phyloP scores from a whole-genome alignment of 2,113 vertebrate genomes.

The Saguinus midas region DNA sequence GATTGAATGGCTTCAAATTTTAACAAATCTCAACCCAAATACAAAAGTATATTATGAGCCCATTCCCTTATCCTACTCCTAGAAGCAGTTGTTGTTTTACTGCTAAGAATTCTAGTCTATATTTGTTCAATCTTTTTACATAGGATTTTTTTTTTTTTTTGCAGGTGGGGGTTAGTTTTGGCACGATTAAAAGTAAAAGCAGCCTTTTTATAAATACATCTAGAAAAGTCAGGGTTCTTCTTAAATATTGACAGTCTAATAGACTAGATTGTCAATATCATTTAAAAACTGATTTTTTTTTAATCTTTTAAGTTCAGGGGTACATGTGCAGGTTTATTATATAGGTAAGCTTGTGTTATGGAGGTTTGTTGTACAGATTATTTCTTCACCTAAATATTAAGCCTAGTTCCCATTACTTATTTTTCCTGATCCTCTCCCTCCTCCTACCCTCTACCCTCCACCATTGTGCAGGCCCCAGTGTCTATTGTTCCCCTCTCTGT shows the following conservation, averaged over 20 bases:
- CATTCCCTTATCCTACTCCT: background rate
- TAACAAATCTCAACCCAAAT: background rate
- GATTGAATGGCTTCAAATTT: background rate
- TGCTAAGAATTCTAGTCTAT: background rate
- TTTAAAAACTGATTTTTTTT: background rate
- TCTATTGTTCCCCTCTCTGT: too few relatives aligned
- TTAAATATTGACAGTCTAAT: background rate
- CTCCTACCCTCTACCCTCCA: too few relatives aligned
- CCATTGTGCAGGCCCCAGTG: too few relatives aligned
- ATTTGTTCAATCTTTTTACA: background rate
- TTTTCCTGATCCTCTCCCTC: too few relatives aligned
- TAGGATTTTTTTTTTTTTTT: background rate
- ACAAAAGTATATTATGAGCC: background rate
- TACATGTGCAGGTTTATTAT: too few relatives aligned
- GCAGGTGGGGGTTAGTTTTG: background rate
- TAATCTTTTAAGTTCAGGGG: too few relatives aligned
- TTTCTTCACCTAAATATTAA: too few relatives aligned
- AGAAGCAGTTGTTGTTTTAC: background rate
- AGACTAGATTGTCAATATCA: background rate
- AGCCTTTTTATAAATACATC: background rate
- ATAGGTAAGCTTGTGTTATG: too few relatives aligned
- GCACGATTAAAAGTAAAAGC: background rate
- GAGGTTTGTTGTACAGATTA: too few relatives aligned
- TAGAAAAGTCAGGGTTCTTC: background rate
- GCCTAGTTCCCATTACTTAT: too few relatives aligned